These are phyloP conservation scores for Pheosia tremula DNA, from an alignment of 2,888 invertebrate species.

Conservation along the genomic window DNA sequence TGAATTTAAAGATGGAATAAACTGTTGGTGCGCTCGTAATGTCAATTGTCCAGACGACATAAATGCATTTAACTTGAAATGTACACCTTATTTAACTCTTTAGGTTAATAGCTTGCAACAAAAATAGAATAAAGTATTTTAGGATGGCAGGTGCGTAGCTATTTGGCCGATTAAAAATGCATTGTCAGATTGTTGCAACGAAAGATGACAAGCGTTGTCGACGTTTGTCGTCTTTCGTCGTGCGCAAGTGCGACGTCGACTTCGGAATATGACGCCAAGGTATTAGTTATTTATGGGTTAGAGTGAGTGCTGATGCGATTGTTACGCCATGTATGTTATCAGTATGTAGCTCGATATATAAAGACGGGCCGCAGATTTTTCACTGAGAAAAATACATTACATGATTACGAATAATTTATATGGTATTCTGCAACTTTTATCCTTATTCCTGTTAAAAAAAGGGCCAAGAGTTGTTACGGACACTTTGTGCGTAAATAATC, in stretches of 20 bases:
- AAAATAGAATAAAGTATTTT: too few species aligned
- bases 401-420: too few species aligned
- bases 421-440: too few species aligned
- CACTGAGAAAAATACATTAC: too few species aligned
- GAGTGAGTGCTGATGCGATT: conserved; percentile 37
- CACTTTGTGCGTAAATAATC: too few species aligned
- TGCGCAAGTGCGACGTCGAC: conserved; percentile 23
- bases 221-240: conserved; percentile 14
- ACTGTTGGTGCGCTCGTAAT: not conserved
- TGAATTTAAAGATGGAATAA: not conserved
- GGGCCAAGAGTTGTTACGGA: too few species aligned
- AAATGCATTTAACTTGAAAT: not conserved
- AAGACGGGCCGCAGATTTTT: not conserved
- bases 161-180: not conserved
- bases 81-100: too few species aligned
- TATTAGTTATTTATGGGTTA: conserved; percentile 39
- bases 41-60: conserved; percentile 1
- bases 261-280: conserved; percentile 36
- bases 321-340: conserved; percentile 16
- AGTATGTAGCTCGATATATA: not conserved
- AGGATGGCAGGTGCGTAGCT: not conserved
- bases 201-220: conserved; percentile 11
- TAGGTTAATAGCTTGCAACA: too few species aligned
- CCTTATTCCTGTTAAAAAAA: too few species aligned
- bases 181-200: conserved; percentile 15